These are phyloP conservation scores for Watsonalla cultraria DNA, from an alignment of 2,888 invertebrate species.

Conservation along the genomic window DNA sequence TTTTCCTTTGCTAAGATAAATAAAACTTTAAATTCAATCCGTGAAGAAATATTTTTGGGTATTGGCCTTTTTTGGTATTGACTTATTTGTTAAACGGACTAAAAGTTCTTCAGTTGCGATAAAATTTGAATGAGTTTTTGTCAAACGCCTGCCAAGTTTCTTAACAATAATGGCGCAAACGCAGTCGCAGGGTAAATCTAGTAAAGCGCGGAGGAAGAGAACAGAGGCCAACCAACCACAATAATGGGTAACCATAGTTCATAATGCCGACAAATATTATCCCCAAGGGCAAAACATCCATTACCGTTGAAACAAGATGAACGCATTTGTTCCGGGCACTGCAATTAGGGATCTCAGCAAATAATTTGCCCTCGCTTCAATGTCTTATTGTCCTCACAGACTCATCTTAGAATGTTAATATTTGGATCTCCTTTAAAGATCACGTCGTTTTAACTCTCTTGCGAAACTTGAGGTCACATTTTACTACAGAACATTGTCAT, in stretches of 20 bases:
- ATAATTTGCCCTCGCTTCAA: no score
- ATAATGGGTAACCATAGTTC: slow-evolving; percentile 9
- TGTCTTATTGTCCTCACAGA: neutral
- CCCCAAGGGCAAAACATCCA: slow-evolving; percentile 12
- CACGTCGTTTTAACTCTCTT: neutral
- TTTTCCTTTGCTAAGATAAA: no score
- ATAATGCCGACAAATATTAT: slow-evolving; percentile 11
- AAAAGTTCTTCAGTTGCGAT: no score
- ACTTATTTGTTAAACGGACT: no score
- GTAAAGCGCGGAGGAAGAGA: slow-evolving; percentile 1
- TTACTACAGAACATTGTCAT: slow-evolving; percentile 18
- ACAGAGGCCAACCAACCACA: slow-evolving; percentile 20
- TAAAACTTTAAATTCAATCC: no score
- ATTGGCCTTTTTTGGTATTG: no score
- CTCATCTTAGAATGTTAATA: neutral
- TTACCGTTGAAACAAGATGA: neutral
- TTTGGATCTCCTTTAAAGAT: neutral
- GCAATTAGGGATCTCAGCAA: neutral
- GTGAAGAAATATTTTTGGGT: no score
- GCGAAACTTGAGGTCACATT: neutral
- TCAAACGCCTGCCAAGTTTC: no score
- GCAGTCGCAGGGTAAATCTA: no score
- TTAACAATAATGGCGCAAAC: no score
- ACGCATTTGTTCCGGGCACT: neutral
- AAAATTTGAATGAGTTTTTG: no score